Percentiles rank a stretch among this genome's conserved stretches.
Evolutionary conservation across 2,113 vertebrate genomes (phyloP).

Genomic region (Atherinomorus stipes): DNA sequence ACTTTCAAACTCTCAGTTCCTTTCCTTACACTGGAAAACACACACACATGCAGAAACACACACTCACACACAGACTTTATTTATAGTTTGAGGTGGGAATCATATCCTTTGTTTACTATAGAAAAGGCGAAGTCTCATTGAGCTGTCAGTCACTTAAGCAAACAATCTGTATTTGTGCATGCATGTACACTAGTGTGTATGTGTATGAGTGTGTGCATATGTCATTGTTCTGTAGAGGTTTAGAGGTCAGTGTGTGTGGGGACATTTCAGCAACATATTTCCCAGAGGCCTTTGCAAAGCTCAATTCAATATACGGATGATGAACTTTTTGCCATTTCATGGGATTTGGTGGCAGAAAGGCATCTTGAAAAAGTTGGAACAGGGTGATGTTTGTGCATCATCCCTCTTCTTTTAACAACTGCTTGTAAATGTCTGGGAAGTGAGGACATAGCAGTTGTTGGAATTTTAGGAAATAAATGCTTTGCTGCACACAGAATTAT

Average conservation of each 20-base stretch:
- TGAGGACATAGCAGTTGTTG: no score
- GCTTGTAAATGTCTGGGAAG: no score
- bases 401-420: no score
- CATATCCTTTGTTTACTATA: constrained; percentile 70
- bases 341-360: no score
- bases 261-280: constrained; percentile 69
- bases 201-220: background rate
- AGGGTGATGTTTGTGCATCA: background rate
- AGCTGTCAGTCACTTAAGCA: constrained; percentile 62
- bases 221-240: constrained; percentile 64
- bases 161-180: constrained; percentile 59
- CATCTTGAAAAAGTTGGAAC: background rate
- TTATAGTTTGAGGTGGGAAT: constrained; percentile 44
- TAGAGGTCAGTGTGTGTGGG: constrained; percentile 63
- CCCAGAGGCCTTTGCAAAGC: constrained; percentile 62
- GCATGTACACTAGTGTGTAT: background rate
- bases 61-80: constrained; percentile 21
- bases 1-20: background rate
- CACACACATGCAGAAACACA: constrained; percentile 11
- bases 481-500: no score
- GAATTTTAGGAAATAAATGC: no score
- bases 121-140: constrained; percentile 52
- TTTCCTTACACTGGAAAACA: constrained; percentile 9
- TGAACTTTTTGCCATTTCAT: no score
- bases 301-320: constrained; percentile 49